Conservation (phyloP, 1,140 invertebrate genomes). For the Liolophura sinensis region DNA sequence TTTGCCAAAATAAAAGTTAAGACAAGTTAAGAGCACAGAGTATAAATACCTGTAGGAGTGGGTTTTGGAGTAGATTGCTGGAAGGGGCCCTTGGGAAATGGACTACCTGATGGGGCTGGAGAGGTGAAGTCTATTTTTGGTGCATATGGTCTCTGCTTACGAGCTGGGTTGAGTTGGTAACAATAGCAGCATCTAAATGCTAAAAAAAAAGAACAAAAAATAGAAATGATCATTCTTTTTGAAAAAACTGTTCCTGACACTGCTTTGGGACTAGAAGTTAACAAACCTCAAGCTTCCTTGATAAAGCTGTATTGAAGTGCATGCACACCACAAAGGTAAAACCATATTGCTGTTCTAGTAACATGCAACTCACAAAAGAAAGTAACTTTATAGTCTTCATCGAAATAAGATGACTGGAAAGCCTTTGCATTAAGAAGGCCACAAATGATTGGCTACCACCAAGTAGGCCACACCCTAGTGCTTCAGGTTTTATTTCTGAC, state of each 20-base stretch:
- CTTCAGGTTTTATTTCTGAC: no score
- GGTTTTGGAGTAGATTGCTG: no score
- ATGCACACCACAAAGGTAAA: neutral
- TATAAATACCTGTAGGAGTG: no score
- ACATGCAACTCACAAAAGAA: neutral
- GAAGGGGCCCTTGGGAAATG: no score
- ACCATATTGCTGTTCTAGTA: neutral
- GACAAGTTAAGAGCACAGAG: no score
- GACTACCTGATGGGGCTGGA: no score
- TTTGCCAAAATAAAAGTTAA: no score
- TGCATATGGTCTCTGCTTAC: slow-evolving; percentile 77
- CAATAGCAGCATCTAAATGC: slow-evolving; percentile 89
- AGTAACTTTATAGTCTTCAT: no score
- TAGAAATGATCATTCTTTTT: neutral
- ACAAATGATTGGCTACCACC: no score
- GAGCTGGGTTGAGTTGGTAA: slow-evolving; percentile 76
- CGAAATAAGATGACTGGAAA: no score
- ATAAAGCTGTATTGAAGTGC: neutral
- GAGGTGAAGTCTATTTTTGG: slow-evolving; percentile 56
- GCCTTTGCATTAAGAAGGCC: no score
- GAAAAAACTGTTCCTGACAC: neutral
- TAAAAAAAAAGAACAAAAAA: slow-evolving; percentile 53
- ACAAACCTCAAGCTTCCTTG: neutral
- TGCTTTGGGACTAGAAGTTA: neutral
- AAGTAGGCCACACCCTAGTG: no score